A percentile compares a stretch with the other conserved stretches of the same genome.
Evolutionary conservation across 2,888 invertebrate species (phyloP).

Genomic region (Lordiphosa andalusiaca): DNA sequence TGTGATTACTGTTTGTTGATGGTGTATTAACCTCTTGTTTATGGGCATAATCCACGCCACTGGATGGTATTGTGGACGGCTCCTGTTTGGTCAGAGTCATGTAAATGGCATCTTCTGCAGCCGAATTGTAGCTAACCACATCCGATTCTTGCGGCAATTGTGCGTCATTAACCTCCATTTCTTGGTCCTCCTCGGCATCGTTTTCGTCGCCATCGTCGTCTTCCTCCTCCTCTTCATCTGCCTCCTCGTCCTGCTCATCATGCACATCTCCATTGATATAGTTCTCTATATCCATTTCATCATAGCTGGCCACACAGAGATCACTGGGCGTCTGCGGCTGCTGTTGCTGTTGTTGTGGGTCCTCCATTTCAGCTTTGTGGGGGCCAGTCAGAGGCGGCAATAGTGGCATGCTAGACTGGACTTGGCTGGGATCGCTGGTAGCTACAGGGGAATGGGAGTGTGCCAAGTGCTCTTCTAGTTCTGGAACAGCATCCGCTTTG

Average conservation of each 20-base stretch:
- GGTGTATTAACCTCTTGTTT: slow-evolving; percentile 49
- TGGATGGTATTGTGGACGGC: slow-evolving; percentile 36
- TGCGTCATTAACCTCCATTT: slow-evolving; percentile 14
- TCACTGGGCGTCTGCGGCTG: slow-evolving; percentile 44
- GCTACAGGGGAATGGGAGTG: slow-evolving; percentile 21
- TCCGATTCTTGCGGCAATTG: slow-evolving; percentile 43
- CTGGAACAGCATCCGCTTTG: slow-evolving; percentile 60
- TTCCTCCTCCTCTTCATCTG: slow-evolving; percentile 42
- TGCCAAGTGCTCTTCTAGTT: slow-evolving; percentile 62
- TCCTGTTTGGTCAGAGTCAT: slow-evolving; percentile 47
- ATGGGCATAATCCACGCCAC: slow-evolving; percentile 40
- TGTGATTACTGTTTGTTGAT: slow-evolving; percentile 19
- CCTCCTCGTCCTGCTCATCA: slow-evolving; percentile 44
- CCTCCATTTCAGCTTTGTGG: slow-evolving; percentile 47
- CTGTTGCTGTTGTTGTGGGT: slow-evolving; percentile 47
- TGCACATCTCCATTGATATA: slow-evolving; percentile 74
- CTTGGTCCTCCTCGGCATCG: slow-evolving; percentile 27
- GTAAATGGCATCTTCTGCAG: slow-evolving; percentile 50
- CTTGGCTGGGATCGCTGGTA: slow-evolving; percentile 2
- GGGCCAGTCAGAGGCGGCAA: slow-evolving; percentile 62
- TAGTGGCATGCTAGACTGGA: slow-evolving; percentile 50
- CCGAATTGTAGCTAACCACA: slow-evolving; percentile 48
- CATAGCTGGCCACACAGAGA: slow-evolving; percentile 63
- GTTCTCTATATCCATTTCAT: slow-evolving; percentile 77
- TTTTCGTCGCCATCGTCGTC: slow-evolving; percentile 35